These are phyloP conservation scores for Agelastica alni DNA, from an alignment of 2,888 invertebrate genomes.

Conservation along the genomic window DNA sequence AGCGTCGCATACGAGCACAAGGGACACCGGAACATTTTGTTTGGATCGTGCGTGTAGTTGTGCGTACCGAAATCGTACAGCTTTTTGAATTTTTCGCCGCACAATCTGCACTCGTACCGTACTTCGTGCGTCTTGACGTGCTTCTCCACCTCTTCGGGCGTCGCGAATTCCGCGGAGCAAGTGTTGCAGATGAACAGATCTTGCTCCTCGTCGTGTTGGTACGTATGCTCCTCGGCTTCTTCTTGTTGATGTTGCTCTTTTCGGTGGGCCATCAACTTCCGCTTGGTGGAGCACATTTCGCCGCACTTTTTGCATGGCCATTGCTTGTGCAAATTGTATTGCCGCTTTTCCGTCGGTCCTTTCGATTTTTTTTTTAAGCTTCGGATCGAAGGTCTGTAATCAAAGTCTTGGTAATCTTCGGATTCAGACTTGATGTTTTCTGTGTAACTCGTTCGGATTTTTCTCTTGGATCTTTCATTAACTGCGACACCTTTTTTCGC, in stretches of 20 bases:
- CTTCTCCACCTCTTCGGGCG: slow-evolving; percentile 40
- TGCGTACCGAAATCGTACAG: slow-evolving; percentile 50
- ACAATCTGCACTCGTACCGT: slow-evolving; percentile 55
- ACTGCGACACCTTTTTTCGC: no score
- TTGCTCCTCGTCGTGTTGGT: slow-evolving; percentile 43
- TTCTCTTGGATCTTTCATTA: no score
- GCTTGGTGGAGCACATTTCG: slow-evolving; percentile 38
- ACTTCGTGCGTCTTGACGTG: slow-evolving; percentile 46
- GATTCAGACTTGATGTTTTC: no score
- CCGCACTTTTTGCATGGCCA: slow-evolving; percentile 46
- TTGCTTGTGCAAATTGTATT: slow-evolving; percentile 31
- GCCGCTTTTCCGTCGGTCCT: slow-evolving; percentile 3
- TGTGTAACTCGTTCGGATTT: no score
- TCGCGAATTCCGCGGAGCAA: slow-evolving; percentile 44
- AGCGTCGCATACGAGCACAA: slow-evolving; percentile 47
- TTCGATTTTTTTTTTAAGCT: not conserved
- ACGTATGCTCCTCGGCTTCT: slow-evolving; percentile 41
- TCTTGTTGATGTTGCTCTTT: slow-evolving; percentile 51
- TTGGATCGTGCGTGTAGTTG: slow-evolving; percentile 45
- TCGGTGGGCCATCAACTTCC: slow-evolving; percentile 41
- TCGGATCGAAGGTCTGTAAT: not conserved
- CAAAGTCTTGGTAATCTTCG: not conserved
- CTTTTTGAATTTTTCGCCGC: slow-evolving; percentile 47
- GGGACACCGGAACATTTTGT: slow-evolving; percentile 47
- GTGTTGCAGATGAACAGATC: slow-evolving; percentile 46